Percentiles rank a stretch among this genome's conserved stretches.
phyloP scores from a whole-genome alignment of 2,888 invertebrate species.

The Xanthorhoe designata region DNA sequence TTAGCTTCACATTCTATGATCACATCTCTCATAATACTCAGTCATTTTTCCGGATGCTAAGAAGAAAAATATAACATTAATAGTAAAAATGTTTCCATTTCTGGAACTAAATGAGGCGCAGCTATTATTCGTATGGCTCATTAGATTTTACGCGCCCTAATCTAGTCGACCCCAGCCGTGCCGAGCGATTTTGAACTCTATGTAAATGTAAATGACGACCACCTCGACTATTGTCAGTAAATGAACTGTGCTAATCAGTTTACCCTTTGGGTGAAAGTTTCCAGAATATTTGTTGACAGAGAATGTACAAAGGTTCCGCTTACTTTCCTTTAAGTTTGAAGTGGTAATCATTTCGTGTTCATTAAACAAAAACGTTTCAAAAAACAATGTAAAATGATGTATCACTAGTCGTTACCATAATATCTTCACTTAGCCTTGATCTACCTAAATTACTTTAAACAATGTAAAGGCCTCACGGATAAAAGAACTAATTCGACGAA shows the following conservation, averaged over 20 bases:
- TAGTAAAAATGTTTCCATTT: conserved; percentile 42
- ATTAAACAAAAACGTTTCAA: background rate
- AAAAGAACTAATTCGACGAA: conserved; percentile 41
- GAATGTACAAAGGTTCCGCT: conserved; percentile 4
- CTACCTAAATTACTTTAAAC: conserved; percentile 8
- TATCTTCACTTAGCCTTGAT: background rate
- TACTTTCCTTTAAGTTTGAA: background rate
- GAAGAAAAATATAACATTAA: conserved; percentile 26
- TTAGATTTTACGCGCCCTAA: conserved; percentile 72
- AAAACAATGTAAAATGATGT: background rate
- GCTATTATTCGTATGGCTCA: conserved; percentile 70
- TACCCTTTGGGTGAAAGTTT: conserved; percentile 63
- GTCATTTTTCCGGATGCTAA: conserved; percentile 10
- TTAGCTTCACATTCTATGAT: background rate
- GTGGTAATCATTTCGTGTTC: background rate
- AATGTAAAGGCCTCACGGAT: conserved; percentile 25
- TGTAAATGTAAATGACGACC: conserved; percentile 63
- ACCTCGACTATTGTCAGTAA: conserved; percentile 59
- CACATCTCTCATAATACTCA: conserved; percentile 1
- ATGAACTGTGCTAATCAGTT: conserved; percentile 66
- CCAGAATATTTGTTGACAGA: conserved; percentile 21
- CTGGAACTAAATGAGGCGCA: conserved; percentile 64
- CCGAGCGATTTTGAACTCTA: conserved; percentile 66
- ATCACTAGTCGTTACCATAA: background rate
- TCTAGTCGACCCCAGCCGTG: conserved; percentile 56